These are phyloP conservation scores for Odontamblyopus rebecca DNA, from an alignment of 2,797 vertebrate species.

Conservation along the genomic window DNA sequence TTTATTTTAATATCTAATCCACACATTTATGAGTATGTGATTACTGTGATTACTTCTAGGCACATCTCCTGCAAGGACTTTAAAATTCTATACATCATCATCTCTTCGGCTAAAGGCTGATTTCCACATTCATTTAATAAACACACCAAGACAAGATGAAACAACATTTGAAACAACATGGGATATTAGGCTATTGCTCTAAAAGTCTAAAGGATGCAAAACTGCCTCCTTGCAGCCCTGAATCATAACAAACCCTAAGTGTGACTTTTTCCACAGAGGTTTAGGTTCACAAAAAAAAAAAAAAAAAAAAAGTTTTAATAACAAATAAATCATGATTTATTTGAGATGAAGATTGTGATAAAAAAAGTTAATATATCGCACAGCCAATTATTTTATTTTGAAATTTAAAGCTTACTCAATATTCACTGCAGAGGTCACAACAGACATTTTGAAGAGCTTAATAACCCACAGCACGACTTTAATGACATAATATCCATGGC, in stretches of 20 bases:
- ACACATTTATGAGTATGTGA: too few species aligned
- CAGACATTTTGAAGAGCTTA: conserved; percentile 62
- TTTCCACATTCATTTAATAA: too few species aligned
- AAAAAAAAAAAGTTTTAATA: not conserved
- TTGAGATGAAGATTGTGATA: not conserved
- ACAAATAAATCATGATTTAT: not conserved
- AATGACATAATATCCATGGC: conserved; percentile 72
- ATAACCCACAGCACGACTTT: conserved; percentile 66
- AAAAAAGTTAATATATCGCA: too few species aligned
- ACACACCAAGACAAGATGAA: not conserved
- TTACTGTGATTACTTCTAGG: too few species aligned
- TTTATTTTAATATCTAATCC: not conserved
- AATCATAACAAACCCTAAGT: not conserved
- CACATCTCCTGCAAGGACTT: too few species aligned
- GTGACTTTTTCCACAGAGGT: too few species aligned
- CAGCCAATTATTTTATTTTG: not conserved
- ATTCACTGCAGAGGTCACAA: conserved; percentile 32
- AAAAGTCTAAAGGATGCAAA: not conserved
- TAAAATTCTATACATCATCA: too few species aligned
- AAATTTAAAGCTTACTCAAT: not conserved
- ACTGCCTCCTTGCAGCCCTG: not conserved
- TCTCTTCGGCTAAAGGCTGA: too few species aligned
- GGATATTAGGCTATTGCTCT: not conserved
- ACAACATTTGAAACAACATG: not conserved
- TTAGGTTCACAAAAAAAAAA: not conserved